These are phyloP conservation scores for Pseudococcus viburni DNA, from an alignment of 2,888 invertebrate species.

Conservation along the genomic window DNA sequence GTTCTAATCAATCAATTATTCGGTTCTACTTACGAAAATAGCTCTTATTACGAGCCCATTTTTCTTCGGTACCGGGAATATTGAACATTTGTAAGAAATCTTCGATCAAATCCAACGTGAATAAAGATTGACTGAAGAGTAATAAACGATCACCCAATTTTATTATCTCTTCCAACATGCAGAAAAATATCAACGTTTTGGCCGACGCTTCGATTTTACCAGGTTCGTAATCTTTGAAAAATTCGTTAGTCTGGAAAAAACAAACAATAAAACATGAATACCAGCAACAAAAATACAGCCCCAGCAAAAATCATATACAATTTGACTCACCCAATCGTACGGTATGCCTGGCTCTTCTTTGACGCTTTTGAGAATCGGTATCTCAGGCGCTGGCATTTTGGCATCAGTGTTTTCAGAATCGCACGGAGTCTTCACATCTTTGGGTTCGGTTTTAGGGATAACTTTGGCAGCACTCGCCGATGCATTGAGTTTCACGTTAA, in stretches of 20 bases:
- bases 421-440: background rate
- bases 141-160: slow-evolving; percentile 90
- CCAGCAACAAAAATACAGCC: background rate
- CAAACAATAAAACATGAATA: background rate
- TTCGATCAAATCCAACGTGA: slow-evolving; percentile 95
- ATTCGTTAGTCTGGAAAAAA: slow-evolving; percentile 78
- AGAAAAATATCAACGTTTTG: slow-evolving; percentile 95
- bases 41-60: slow-evolving; percentile 88
- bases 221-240: slow-evolving; percentile 87
- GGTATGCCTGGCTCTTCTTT: slow-evolving; percentile 86
- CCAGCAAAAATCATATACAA: background rate
- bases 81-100: slow-evolving; percentile 85
- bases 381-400: slow-evolving; percentile 67
- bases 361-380: slow-evolving; percentile 64
- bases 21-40: slow-evolving; percentile 85
- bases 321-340: slow-evolving; percentile 83
- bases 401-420: slow-evolving; percentile 65
- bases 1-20: background rate
- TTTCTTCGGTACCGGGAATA: slow-evolving; percentile 75
- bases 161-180: slow-evolving; percentile 90
- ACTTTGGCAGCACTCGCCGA: background rate
- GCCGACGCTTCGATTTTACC: slow-evolving; percentile 94
- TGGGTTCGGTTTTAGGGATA: background rate
- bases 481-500: background rate
- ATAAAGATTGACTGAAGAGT: slow-evolving; percentile 95